Evolutionary conservation across 1,140 invertebrate species (phyloP).

Genomic region (Saccostrea glomerata): DNA sequence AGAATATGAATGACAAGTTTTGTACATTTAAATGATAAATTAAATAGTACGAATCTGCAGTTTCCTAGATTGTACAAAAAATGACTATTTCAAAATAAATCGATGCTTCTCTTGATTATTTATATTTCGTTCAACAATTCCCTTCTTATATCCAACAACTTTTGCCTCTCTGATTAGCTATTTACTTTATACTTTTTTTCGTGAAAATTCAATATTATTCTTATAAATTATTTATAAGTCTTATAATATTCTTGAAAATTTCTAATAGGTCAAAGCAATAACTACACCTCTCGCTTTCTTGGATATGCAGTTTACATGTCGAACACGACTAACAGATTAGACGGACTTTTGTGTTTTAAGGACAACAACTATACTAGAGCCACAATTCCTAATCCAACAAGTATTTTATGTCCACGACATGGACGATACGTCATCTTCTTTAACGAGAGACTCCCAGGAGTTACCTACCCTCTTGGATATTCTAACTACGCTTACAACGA

Average conservation of each 20-base stretch:
- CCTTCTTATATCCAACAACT: too few relatives aligned
- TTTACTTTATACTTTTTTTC: too few relatives aligned
- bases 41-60: neutral
- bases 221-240: neutral
- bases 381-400: neutral
- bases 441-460: neutral
- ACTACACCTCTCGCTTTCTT: neutral
- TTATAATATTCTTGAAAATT: neutral
- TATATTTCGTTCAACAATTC: too few relatives aligned
- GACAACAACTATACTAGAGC: neutral
- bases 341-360: neutral
- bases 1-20: too few relatives aligned
- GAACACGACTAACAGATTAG: neutral
- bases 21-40: neutral
- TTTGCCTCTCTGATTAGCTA: too few relatives aligned
- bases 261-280: neutral
- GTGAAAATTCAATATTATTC: neutral
- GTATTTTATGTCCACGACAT: neutral
- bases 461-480: neutral
- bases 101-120: too few relatives aligned
- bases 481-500: neutral
- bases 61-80: neutral
- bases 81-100: too few relatives aligned
- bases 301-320: neutral
- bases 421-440: neutral